These are phyloP conservation scores for Pardosa pseudoannulata DNA, from an alignment of 2,888 invertebrate genomes.

Conservation along the genomic window DNA sequence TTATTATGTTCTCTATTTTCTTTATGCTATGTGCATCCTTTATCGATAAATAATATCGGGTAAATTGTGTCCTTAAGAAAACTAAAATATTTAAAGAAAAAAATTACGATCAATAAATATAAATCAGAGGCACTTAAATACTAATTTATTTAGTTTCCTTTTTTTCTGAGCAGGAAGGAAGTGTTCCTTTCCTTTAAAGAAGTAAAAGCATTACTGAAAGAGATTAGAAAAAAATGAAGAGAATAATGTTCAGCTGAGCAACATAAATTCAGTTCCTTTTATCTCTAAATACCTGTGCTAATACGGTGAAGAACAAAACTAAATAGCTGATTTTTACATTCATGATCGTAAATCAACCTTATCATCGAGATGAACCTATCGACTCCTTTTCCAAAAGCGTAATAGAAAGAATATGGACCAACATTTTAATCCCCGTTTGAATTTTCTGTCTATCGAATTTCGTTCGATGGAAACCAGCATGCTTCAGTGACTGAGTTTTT, in stretches of 20 bases:
- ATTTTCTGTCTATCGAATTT: conserved; percentile 12
- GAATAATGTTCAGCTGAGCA: background rate
- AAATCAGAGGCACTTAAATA: too few species aligned
- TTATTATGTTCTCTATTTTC: too few species aligned
- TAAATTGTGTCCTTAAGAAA: too few species aligned
- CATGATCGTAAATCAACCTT: conserved; percentile 14
- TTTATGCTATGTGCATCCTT: too few species aligned
- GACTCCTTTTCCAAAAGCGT: background rate
- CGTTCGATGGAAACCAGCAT: background rate
- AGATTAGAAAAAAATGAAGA: background rate
- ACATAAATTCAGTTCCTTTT: too few species aligned
- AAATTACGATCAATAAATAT: too few species aligned
- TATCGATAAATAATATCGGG: too few species aligned
- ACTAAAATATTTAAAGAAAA: too few species aligned
- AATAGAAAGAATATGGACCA: background rate
- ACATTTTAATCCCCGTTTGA: conserved; percentile 6
- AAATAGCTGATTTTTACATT: conserved; percentile 1
- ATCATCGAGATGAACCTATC: conserved; percentile 9
- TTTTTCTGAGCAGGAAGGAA: too few species aligned
- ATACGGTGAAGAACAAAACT: background rate
- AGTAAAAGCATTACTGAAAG: too few species aligned
- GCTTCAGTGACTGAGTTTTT: background rate
- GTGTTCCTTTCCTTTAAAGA: too few species aligned
- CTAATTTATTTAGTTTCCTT: too few species aligned
- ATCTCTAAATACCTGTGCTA: background rate